phyloP scores from a whole-genome alignment of 1,140 invertebrate species.

The Ostrea edulis region DNA sequence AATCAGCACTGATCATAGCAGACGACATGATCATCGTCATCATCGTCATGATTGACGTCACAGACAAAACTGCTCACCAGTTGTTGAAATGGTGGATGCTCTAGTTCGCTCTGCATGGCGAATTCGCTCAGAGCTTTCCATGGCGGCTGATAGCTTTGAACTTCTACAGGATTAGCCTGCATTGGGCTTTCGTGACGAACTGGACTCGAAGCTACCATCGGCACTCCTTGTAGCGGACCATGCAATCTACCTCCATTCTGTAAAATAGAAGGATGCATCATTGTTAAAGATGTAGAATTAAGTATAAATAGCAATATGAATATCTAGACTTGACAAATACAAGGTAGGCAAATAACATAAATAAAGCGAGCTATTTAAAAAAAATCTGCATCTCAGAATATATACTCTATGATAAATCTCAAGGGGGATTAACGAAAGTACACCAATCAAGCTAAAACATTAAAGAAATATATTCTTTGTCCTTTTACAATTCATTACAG shows the following conservation, averaged over 20 bases:
- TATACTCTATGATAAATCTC: too few relatives aligned
- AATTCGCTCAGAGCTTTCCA: conserved; percentile 98
- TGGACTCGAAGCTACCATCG: conserved; percentile 96
- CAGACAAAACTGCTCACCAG: conserved; percentile 86
- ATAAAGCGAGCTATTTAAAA: too few relatives aligned
- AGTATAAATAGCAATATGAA: too few relatives aligned
- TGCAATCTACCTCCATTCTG: conserved; percentile 93
- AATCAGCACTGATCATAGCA: conserved; percentile 67
- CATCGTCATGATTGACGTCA: conserved; percentile 68
- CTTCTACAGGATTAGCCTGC: conserved; percentile 84
- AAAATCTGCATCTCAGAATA: too few relatives aligned
- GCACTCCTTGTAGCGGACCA: conserved; percentile 92
- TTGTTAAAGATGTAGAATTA: too few relatives aligned
- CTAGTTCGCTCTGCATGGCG: conserved; percentile 94
- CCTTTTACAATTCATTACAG: too few relatives aligned
- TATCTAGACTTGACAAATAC: too few relatives aligned
- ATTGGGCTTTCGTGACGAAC: conserved; percentile 89
- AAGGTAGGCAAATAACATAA: too few relatives aligned
- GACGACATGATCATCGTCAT: conserved; percentile 72
- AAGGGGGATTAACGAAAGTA: too few relatives aligned
- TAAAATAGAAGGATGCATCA: conserved; percentile 42
- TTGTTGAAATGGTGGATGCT: conserved; percentile 96
- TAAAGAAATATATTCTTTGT: too few relatives aligned
- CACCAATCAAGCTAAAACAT: too few relatives aligned
- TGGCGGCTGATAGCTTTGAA: conserved; percentile 96